These are phyloP conservation scores for Falco columbarius DNA, from an alignment of 2,797 vertebrate genomes.

Conservation along the genomic window DNA sequence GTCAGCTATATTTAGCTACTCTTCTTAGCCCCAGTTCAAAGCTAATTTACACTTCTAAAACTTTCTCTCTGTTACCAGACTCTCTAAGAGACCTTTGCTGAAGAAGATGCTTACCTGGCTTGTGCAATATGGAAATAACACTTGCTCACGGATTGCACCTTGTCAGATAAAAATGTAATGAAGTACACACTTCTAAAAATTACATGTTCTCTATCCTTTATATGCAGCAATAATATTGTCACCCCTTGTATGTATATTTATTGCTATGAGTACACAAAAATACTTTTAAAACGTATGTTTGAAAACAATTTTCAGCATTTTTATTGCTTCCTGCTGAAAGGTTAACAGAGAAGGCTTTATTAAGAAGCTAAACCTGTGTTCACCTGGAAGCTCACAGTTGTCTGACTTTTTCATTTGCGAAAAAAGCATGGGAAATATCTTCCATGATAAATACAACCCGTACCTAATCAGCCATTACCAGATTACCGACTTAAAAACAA, in stretches of 20 bases:
- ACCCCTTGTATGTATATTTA: background rate
- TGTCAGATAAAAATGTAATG: background rate
- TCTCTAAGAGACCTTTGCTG: background rate
- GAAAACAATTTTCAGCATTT: background rate
- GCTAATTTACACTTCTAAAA: background rate
- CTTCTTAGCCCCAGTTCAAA: background rate
- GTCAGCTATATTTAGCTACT: background rate
- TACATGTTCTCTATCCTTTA: background rate
- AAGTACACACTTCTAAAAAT: background rate
- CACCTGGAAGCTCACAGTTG: background rate
- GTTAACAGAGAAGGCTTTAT: background rate
- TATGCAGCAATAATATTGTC: background rate
- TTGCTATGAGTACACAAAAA: background rate
- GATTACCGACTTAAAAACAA: background rate
- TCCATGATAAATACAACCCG: background rate
- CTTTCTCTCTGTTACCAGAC: background rate
- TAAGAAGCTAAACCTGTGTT: background rate
- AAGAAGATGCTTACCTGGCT: constrained; percentile 5
- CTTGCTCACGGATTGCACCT: background rate
- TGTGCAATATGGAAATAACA: constrained; percentile 39
- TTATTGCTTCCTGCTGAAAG: background rate
- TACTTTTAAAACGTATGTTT: background rate
- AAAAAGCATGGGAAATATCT: background rate
- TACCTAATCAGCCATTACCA: background rate
- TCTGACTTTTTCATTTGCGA: background rate